A percentile compares a stretch with the other conserved stretches of the same genome.
phyloP scores from a whole-genome alignment of 2,113 vertebrate species.

The Pachycephala philippinensis region DNA sequence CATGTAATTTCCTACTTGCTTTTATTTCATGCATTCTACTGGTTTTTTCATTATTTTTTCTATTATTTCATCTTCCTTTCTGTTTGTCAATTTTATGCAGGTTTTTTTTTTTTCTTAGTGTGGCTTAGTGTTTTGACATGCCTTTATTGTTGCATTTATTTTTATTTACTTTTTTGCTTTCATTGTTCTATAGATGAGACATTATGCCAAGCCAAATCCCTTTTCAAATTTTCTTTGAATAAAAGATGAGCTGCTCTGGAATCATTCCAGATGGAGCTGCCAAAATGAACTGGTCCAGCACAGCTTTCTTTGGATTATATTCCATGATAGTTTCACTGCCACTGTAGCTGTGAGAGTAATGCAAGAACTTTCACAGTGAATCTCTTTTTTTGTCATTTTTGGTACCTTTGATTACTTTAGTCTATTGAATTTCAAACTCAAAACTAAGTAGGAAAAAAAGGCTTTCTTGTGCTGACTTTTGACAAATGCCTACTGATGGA shows the following conservation, averaged over 20 bases:
- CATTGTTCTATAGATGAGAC: conserved; percentile 34
- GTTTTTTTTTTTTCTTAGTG: neutral
- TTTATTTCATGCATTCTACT: neutral
- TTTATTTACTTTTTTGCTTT: conserved; percentile 59
- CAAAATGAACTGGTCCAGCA: conserved; percentile 34
- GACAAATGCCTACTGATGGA: neutral
- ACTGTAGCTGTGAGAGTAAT: neutral
- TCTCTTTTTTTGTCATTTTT: neutral
- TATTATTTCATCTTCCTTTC: conserved; percentile 42
- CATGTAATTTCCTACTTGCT: conserved; percentile 26
- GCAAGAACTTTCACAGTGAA: neutral
- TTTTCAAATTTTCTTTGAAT: conserved; percentile 60
- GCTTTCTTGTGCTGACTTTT: neutral
- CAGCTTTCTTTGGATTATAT: conserved; percentile 20
- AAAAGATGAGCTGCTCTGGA: conserved; percentile 63
- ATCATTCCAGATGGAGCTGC: conserved; percentile 37
- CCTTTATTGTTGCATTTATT: conserved; percentile 58
- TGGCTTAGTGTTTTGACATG: conserved; percentile 35
- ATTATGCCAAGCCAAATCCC: conserved; percentile 58
- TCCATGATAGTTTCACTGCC: neutral
- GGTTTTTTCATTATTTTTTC: conserved; percentile 19
- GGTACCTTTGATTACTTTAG: neutral
- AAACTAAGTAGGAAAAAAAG: neutral
- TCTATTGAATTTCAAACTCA: neutral
- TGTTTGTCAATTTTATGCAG: conserved; percentile 29